Base-by-base conservation (phyloP, 2,113 vertebrate species). In the Psammodynastes pulverulentus region DNA sequence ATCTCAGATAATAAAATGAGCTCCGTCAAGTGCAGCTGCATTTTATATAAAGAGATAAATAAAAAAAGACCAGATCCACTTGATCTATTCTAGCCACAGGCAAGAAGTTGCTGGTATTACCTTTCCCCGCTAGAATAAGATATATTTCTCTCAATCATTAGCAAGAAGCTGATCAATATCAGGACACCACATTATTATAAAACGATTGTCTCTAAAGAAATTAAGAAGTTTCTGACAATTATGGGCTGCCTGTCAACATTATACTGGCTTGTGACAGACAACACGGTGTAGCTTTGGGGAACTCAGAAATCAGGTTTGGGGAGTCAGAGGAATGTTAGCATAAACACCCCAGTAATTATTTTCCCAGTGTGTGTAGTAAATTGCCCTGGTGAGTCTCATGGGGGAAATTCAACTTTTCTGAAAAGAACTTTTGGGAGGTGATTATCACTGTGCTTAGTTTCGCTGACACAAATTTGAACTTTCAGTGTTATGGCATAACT, bases 261-360 rank as follows among this genome's bases (percentile, higher is more conserved):
- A 79, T 2, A 26, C 54, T 91, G 93, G 87, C 62, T 89, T 2
- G 24, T 93, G 95, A 94, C 94, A 94, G 91, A 89, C 62, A 26
- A 91, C 53, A 93, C 72, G 79, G 43, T 10, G 45, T 48, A 52
- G 67, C 86, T 94, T 91, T 86, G 91, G 79, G 90, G 54, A 84
- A 7, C 91, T 86, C 1, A 46, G 79, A 84, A 91, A 90, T 89
- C 51, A 51, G 91, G 46, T 62, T 45, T 92, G 87, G 89, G 87
- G 53, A 92, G 92, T 89, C 43, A 67, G 67, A 62, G 51, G 86
- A 92, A 93, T 93, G 93, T 92, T 90, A 96, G 86, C 62, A 88
- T 92, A 92, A 94, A 91, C 93, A 94, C 85, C 91, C 89, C 93
- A 91, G 94, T 94, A 94, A 94, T 95, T 90, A 91, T 84, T 92